phyloP scores from a whole-genome alignment of 2,113 vertebrate species.

The Alosa alosa region DNA sequence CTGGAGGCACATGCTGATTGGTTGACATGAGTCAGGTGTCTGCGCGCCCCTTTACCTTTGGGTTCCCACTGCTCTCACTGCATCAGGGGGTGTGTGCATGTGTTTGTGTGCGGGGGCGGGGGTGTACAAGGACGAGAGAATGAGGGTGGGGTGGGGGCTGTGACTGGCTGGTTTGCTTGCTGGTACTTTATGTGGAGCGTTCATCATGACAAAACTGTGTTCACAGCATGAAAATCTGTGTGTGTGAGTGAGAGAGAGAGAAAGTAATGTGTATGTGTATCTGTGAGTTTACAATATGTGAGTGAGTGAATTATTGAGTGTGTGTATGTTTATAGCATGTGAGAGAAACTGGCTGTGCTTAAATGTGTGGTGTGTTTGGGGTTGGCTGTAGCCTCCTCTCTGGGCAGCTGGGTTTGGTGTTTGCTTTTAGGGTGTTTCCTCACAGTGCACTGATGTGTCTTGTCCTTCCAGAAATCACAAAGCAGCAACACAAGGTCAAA shows the following conservation, averaged over 20 bases:
- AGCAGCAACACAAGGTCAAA: slow-evolving; percentile 84
- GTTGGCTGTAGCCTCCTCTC: neutral
- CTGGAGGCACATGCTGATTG: neutral
- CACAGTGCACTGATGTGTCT: neutral
- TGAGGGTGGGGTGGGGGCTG: neutral
- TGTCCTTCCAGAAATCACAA: slow-evolving; percentile 81
- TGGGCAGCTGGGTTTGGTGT: neutral
- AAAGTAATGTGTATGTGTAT: neutral
- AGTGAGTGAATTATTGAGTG: neutral
- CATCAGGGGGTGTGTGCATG: neutral
- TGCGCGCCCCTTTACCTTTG: neutral
- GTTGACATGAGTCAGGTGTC: neutral
- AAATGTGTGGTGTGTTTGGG: no score
- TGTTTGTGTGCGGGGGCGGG: neutral
- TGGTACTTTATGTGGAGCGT: slow-evolving; percentile 30
- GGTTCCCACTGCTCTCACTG: neutral
- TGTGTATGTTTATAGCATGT: slow-evolving; percentile 13
- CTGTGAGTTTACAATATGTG: neutral
- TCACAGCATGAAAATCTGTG: neutral
- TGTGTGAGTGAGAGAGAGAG: neutral
- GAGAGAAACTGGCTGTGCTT: neutral
- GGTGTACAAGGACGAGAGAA: neutral
- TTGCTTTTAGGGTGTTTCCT: neutral
- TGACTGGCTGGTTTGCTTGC: slow-evolving; percentile 20
- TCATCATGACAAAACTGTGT: neutral